Conservation (phyloP, 2,888 invertebrate genomes). For the Sarcophaga carnaria region DNA sequence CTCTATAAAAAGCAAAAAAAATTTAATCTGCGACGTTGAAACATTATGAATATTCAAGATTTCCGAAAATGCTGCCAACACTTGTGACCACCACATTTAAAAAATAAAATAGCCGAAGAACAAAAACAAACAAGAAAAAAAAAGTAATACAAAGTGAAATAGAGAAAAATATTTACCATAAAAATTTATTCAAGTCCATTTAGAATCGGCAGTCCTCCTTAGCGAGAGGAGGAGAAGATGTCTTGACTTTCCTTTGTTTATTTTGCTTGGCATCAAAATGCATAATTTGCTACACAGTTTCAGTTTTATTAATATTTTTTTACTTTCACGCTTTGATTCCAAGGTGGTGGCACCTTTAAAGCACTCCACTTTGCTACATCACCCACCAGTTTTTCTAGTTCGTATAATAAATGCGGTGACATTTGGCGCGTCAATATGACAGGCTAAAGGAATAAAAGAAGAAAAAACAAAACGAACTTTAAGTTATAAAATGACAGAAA, state of each 20-base stretch:
- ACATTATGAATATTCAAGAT: constrained; percentile 60
- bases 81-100: constrained; percentile 36
- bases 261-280: constrained; percentile 37
- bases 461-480: constrained; percentile 12
- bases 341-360: constrained; percentile 36
- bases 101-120: background rate
- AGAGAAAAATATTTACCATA: constrained; percentile 6
- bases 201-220: constrained; percentile 29
- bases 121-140: too few species aligned
- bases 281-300: constrained; percentile 48
- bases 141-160: background rate
- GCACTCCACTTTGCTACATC: background rate
- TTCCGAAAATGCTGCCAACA: constrained; percentile 18
- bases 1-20: constrained; percentile 3
- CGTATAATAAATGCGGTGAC: constrained; percentile 66
- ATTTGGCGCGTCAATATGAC: constrained; percentile 68
- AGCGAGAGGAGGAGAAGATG: too few species aligned
- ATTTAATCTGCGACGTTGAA: constrained; percentile 9
- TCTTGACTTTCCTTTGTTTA: constrained; percentile 19
- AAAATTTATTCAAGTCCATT: constrained; percentile 57
- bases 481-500: constrained; percentile 44
- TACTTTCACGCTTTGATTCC: constrained; percentile 6
- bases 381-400: background rate
- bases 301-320: constrained; percentile 58
- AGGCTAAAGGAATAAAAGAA: constrained; percentile 35